These are phyloP conservation scores for Camelus dromedarius DNA, from an alignment of 2,113 vertebrate genomes.

Conservation along the genomic window DNA sequence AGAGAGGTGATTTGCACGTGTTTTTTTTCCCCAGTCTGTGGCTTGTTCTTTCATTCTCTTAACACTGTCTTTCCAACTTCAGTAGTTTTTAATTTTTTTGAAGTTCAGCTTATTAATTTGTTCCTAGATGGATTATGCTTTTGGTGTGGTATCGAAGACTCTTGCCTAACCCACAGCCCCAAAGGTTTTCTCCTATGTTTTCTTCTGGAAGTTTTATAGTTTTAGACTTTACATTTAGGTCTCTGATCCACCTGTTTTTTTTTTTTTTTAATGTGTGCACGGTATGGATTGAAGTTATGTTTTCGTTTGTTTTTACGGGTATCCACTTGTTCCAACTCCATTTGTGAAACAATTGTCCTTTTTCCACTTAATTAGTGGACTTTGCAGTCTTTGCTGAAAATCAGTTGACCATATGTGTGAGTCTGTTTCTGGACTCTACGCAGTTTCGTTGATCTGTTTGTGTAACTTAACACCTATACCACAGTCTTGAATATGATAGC, in stretches of 20 bases:
- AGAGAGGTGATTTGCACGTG: background rate
- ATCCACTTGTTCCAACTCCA: background rate
- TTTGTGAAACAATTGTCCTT: background rate
- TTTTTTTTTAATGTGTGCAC: too few relatives aligned
- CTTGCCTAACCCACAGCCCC: background rate
- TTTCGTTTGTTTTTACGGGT: background rate
- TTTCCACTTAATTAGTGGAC: background rate
- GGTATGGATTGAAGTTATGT: background rate
- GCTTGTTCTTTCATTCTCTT: background rate
- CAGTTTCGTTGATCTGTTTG: background rate
- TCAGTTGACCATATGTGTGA: background rate
- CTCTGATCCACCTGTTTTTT: background rate
- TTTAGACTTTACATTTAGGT: background rate
- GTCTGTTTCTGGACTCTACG: background rate
- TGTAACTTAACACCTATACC: background rate
- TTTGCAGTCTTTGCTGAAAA: background rate
- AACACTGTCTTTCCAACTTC: background rate
- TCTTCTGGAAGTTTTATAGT: background rate
- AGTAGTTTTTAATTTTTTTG: background rate
- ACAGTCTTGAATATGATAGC: fast-evolving
- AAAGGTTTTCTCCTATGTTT: background rate
- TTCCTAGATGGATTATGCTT: fast-evolving
- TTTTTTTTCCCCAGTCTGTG: too few relatives aligned
- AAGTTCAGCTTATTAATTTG: background rate
- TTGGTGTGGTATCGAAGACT: background rate